phyloP scores from a whole-genome alignment of 2,113 vertebrate species.

The Anoplopoma fimbria region DNA sequence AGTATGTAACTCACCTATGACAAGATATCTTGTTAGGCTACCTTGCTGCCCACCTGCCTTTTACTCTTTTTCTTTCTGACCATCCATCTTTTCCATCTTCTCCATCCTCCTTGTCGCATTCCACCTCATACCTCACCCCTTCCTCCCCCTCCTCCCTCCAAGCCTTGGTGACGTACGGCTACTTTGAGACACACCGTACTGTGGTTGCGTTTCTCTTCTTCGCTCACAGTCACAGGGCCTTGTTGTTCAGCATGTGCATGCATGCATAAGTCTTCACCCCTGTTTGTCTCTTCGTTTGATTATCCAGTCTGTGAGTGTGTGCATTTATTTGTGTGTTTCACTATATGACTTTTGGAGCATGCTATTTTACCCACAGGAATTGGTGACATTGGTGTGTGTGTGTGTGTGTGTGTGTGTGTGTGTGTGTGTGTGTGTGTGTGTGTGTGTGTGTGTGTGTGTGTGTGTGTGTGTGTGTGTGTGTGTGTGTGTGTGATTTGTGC shows the following conservation, averaged over 20 bases:
- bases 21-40: background rate
- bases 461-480: background rate
- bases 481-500: constrained; percentile 3
- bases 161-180: background rate
- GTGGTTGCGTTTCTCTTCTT: background rate
- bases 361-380: background rate
- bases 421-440: background rate
- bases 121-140: background rate
- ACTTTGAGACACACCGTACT: background rate
- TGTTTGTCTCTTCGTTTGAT: no score
- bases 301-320: background rate
- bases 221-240: background rate
- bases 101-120: constrained; percentile 1
- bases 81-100: constrained; percentile 16
- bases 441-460: background rate
- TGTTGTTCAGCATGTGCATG: background rate
- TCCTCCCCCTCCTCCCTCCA: background rate
- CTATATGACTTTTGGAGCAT: background rate
- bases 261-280: no score
- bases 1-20: background rate
- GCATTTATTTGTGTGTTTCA: background rate
- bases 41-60: background rate
- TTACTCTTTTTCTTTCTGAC: background rate
- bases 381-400: background rate
- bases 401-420: no score